Conservation (phyloP, 1,140 invertebrate genomes). For the Drosophila subobscura region DNA sequence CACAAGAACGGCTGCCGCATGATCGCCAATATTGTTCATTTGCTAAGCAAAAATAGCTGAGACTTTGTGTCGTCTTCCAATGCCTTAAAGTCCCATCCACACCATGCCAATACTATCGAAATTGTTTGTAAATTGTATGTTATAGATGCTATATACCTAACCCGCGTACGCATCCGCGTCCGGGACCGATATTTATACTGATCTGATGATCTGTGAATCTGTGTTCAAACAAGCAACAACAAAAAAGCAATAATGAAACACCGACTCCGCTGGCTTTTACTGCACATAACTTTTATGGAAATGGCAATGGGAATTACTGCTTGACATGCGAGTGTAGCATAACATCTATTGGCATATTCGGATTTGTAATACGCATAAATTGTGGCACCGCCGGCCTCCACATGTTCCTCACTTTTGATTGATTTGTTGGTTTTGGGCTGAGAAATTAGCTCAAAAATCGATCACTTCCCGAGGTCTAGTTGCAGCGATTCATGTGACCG, state of each 20-base stretch:
- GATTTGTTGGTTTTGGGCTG: conserved; percentile 21
- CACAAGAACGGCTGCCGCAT: conserved; percentile 90
- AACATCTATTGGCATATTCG: too few species aligned
- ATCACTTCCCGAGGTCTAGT: conserved; percentile 2
- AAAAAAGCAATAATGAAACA: conserved; percentile 18
- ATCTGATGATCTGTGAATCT: conserved; percentile 1
- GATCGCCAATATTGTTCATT: conserved; percentile 90
- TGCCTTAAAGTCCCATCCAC: too few species aligned
- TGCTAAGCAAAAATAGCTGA: conserved; percentile 75
- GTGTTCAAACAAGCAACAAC: conserved; percentile 15
- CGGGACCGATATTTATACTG: conserved; percentile 20
- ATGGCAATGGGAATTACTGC: background rate
- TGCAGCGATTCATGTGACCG: background rate
- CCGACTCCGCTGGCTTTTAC: background rate
- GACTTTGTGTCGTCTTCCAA: background rate
- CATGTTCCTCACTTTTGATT: background rate
- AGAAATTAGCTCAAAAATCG: conserved; percentile 13
- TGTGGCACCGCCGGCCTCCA: too few species aligned
- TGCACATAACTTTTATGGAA: background rate
- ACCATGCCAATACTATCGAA: conserved; percentile 3
- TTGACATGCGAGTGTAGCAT: too few species aligned
- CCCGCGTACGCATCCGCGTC: too few species aligned
- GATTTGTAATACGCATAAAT: too few species aligned
- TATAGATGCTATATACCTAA: conserved; percentile 13
- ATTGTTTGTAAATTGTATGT: conserved; percentile 36